phyloP scores from a whole-genome alignment of 2,797 vertebrate genomes.

The Takifugu ocellatus region DNA sequence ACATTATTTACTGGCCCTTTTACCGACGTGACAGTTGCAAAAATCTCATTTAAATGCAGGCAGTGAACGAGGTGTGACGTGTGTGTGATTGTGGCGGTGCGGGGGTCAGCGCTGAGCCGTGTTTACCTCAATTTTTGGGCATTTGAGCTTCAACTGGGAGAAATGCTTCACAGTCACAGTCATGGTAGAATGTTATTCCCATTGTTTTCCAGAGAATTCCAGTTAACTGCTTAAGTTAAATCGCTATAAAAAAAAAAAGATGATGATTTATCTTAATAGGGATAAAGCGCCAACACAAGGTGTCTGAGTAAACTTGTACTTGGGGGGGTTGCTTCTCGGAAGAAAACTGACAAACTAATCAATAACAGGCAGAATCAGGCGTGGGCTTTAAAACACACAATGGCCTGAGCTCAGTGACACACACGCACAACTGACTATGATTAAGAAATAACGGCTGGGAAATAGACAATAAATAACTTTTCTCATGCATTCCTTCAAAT shows the following conservation, averaged over 20 bases:
- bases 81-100: too few species aligned
- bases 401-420: not conserved
- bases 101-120: too few species aligned
- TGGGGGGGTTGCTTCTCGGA: not conserved
- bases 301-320: not conserved
- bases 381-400: slow-evolving; percentile 1
- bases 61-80: too few species aligned
- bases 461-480: slow-evolving; percentile 54
- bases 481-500: slow-evolving; percentile 18
- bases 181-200: too few species aligned
- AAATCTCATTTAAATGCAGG: too few species aligned
- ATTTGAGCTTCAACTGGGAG: too few species aligned
- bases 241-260: not conserved
- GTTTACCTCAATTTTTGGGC: too few species aligned
- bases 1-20: too few species aligned
- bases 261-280: not conserved
- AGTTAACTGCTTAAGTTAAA: not conserved
- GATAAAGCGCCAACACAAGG: not conserved
- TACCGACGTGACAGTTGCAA: too few species aligned
- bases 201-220: not conserved
- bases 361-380: slow-evolving; percentile 1
- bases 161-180: too few species aligned
- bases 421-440: slow-evolving; percentile 22
- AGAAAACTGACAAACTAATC: slow-evolving; percentile 3
- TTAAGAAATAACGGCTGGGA: slow-evolving; percentile 42